Percentiles rank a stretch among this genome's conserved stretches.
phyloP scores from a whole-genome alignment of 2,797 vertebrate genomes.

The Phrynocephalus vlangalii region DNA sequence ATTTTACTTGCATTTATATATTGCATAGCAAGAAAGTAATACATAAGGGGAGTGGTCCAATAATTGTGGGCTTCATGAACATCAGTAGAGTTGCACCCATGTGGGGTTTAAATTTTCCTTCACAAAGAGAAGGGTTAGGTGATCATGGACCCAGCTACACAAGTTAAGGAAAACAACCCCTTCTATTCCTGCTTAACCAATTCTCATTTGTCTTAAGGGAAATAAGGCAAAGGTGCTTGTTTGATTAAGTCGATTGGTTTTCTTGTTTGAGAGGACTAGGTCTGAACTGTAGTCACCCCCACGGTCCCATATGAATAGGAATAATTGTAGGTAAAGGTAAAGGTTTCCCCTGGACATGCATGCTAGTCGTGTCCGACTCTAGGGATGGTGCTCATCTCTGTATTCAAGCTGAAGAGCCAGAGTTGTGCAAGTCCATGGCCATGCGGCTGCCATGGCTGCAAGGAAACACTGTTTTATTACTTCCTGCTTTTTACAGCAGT shows the following conservation, averaged over 20 bases:
- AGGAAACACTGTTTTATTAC: too few species aligned
- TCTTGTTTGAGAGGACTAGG: slow-evolving; percentile 25
- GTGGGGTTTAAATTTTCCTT: background rate
- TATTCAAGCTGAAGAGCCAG: too few species aligned
- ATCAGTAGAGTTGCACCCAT: background rate
- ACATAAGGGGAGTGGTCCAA: background rate
- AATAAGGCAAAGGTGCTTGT: background rate
- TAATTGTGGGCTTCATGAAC: background rate
- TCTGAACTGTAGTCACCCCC: slow-evolving; percentile 10
- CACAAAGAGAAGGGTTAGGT: slow-evolving; percentile 29
- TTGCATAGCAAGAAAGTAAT: slow-evolving; percentile 43
- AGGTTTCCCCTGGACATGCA: background rate
- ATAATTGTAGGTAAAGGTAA: slow-evolving; percentile 54
- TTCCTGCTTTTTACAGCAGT: too few species aligned
- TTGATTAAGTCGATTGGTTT: background rate
- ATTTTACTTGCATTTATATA: slow-evolving; percentile 48
- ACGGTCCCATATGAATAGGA: slow-evolving; percentile 8
- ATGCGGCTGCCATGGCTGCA: too few species aligned
- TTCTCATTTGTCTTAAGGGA: background rate
- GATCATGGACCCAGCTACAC: background rate
- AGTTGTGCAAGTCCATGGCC: too few species aligned
- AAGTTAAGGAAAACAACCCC: background rate
- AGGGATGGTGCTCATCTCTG: too few species aligned
- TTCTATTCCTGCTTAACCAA: slow-evolving; percentile 11
- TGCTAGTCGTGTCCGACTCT: too few species aligned